Base-by-base conservation (phyloP, 92 coral and sea anemone species). In the Zoanthus sansibaricus region DNA sequence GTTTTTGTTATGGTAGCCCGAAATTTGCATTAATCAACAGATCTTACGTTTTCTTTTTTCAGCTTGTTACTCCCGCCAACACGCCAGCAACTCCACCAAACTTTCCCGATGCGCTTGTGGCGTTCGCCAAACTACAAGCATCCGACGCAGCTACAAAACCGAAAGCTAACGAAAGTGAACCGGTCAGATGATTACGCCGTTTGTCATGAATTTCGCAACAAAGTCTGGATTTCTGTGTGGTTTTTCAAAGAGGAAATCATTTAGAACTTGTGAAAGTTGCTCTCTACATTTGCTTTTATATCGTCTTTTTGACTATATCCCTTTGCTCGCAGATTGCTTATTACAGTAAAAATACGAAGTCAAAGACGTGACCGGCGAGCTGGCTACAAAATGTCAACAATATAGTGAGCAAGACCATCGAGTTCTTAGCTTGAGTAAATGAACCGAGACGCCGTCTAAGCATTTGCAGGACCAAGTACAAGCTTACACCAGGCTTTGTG, bases 11-110 rank as follows among this genome's bases (percentile, higher is more conserved):
- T 90, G 84, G 83, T 86, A 89, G 87, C 79, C 62, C 69, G 55
- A 13, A 46, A 33, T 66, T 56, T 79, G 76, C 20, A 33, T 77
- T 61, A 15, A 56, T 72, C 32, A n/a, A 42, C 49, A 42, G 48
- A 20, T 56, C 47, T 72, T 87, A 56, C 46, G 71, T 77, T 87
- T 78, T 56, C 49, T 84, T 86, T 77, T 84, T 86, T 77, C 91
- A 97, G 99, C 99, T 97, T 77, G 99, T 97, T 73, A 97, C 99
- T 67, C 99, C 99, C 79, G 99, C 99, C 15, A 97, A 97, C 76
- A 97, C 99, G 12, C 99, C 99, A 78, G 99, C 99, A 10, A 97
- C 99, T 16, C 99, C 99, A 17, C 99, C 99, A 78, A 97, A 97
- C 89, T 97, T 97, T 74, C 99, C 98, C 30, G 99, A 97, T 69